Evolutionary conservation across 2,113 vertebrate species (phyloP).

Genomic region (Austrofundulus limnaeus): DNA sequence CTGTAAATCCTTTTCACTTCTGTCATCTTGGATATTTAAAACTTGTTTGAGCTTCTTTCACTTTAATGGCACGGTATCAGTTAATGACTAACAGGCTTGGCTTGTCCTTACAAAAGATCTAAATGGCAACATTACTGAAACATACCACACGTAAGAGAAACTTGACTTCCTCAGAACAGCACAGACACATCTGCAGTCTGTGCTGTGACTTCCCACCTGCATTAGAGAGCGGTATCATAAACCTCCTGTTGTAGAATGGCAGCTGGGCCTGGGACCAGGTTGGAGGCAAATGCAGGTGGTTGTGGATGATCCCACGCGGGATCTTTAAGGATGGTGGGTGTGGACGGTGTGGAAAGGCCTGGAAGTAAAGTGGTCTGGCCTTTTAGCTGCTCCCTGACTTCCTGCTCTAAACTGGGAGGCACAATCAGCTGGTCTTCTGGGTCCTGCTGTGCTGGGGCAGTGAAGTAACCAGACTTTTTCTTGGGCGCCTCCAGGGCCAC

Average conservation of each 20-base stretch:
- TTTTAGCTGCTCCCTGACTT: conserved; percentile 91
- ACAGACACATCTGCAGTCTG: conserved; percentile 46
- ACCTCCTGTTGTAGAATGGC: conserved; percentile 84
- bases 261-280: conserved; percentile 50
- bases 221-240: conserved; percentile 92
- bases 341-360: conserved; percentile 60
- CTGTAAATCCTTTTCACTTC: conserved; percentile 12
- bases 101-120: conserved; percentile 39
- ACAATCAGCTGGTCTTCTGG: conserved; percentile 94
- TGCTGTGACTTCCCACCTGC: conserved; percentile 13
- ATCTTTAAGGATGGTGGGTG: conserved; percentile 69
- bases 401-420: conserved; percentile 91
- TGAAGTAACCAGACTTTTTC: conserved; percentile 95
- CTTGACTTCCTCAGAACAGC: conserved; percentile 50
- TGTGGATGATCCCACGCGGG: conserved; percentile 75
- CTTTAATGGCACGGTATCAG: conserved; percentile 22
- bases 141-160: conserved; percentile 50
- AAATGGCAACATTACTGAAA: conserved; percentile 61
- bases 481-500: conserved; percentile 95
- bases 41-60: conserved; percentile 13
- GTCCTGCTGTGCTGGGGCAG: conserved; percentile 91
- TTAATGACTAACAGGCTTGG: conserved; percentile 26
- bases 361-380: conserved; percentile 70
- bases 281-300: conserved; percentile 69
- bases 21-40: conserved; percentile 20